A percentile compares a stretch with the other conserved stretches of the same genome.
Evolutionary conservation across 2,888 invertebrate species (phyloP).

Genomic region (Caenorhabditis plicata): DNA sequence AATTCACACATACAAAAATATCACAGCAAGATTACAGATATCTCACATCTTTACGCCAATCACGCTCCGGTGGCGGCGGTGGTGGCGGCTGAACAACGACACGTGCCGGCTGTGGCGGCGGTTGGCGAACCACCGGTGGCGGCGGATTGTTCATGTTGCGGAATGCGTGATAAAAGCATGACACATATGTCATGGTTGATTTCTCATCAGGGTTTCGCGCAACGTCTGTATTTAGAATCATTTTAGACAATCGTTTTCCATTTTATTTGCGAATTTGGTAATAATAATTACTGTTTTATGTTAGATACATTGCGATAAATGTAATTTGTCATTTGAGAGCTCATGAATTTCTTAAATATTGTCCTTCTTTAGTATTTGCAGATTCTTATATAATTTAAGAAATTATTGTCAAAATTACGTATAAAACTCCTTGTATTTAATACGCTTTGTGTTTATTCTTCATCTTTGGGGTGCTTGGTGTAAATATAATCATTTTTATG

Average conservation of each 20-base stretch:
- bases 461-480: too few relatives aligned
- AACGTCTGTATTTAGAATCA: constrained; percentile 78
- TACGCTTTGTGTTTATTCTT: too few relatives aligned
- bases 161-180: constrained; percentile 99
- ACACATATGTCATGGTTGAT: constrained; percentile 99
- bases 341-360: not conserved
- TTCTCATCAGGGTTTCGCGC: constrained; percentile 99
- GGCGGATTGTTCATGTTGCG: constrained; percentile 46
- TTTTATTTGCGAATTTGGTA: not conserved
- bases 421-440: too few relatives aligned
- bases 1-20: constrained; percentile 2
- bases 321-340: constrained; percentile 2
- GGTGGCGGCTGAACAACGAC: constrained; percentile 35
- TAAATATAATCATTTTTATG: too few relatives aligned
- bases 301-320: not conserved
- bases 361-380: too few relatives aligned
- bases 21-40: constrained; percentile 12
- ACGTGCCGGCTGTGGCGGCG: constrained; percentile 33
- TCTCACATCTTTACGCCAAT: constrained; percentile 54
- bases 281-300: not conserved
- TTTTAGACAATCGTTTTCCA: not conserved
- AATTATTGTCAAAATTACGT: too few relatives aligned
- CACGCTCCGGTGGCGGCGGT: constrained; percentile 46
- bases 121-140: constrained; percentile 15
- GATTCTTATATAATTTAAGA: too few relatives aligned